Base-by-base conservation (phyloP, 2,888 invertebrate genomes). In the Toxonevra muliebris region DNA sequence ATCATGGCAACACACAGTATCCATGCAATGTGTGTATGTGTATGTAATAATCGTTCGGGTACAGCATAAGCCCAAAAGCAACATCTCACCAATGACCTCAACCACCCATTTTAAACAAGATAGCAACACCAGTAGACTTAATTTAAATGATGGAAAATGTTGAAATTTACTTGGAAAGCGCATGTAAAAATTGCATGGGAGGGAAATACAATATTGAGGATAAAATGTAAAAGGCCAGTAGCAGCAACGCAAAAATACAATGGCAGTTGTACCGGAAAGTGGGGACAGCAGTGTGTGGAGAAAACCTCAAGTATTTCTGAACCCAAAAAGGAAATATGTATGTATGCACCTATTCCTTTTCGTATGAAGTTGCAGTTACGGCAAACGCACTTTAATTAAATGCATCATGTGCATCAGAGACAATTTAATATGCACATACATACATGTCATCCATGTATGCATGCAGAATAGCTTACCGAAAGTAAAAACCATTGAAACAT, bases 1-100 rank as follows among this genome's bases (percentile, higher is more conserved):
- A 73, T 73, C 73, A 73, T 71, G 72, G 43, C 41, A 11, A n/a
- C 58, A 8, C 48, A 63, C 71, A 68, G 71, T 61, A 71, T 58
- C 30, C 30, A 30, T 30, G 30, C 7, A 30, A 30, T 30, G 30
- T 30, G 30, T 30, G 30, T 30, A 4, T 30, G 30, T 30, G 30
- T 30, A 4, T 30, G 30, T 30, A 30, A 30, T 30, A 2, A 30
- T 30, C 7, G 30, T 30, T 2, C 30, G 48, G n/a, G 48, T 48
- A 15, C 48, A 48, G 11, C 11, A 48, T 48, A 11, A 13, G 48
- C 48, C 48, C 48, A 48, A 4, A 48, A 30, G 7, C 30, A 2
- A 30, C 30, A 30, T 30, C 30, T 30, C 7, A 7, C 30, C 30
- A 15, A 15, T 13, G 48, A 5, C n/a, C 48, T 8, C 3, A 2